These are phyloP conservation scores for Heliocidaris tuberculata DNA, from an alignment of 35 echinoderm and acorn worm species.

Conservation along the genomic window DNA sequence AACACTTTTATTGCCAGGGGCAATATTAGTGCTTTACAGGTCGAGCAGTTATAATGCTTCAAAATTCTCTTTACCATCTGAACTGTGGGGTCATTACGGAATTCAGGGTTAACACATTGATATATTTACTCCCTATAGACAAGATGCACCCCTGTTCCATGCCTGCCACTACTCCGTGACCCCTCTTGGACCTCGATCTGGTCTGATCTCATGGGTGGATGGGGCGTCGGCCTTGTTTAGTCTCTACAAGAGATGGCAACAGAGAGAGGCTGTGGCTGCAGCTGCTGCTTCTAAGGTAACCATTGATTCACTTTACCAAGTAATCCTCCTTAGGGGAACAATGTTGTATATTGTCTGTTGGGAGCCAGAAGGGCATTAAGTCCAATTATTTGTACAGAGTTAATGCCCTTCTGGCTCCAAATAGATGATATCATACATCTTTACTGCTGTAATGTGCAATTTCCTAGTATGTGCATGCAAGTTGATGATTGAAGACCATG, in stretches of 20 bases:
- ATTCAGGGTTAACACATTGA: slow-evolving; percentile 59
- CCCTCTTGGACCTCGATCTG: slow-evolving; percentile 91
- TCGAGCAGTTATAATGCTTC: not conserved
- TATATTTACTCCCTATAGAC: slow-evolving; percentile 40
- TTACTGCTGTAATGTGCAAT: too few relatives aligned
- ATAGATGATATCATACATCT: too few relatives aligned
- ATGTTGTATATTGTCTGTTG: too few relatives aligned
- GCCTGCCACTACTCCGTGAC: slow-evolving; percentile 98
- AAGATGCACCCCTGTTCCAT: slow-evolving; percentile 88
- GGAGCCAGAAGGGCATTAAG: too few relatives aligned
- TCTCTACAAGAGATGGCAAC: slow-evolving; percentile 99
- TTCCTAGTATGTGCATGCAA: too few relatives aligned
- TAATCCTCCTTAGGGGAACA: not conserved
- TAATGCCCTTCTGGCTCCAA: too few relatives aligned
- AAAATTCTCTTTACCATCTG: not conserved
- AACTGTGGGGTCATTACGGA: not conserved
- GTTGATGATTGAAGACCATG: too few relatives aligned
- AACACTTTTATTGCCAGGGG: not conserved
- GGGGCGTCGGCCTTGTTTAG: slow-evolving; percentile 89
- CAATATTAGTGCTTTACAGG: not conserved
- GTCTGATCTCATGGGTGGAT: slow-evolving; percentile 98
- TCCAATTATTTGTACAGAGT: too few relatives aligned
- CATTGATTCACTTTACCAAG: not conserved
- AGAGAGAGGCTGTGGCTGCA: slow-evolving; percentile 82
- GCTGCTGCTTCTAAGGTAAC: slow-evolving; percentile 66